phyloP scores from a whole-genome alignment of 2,113 vertebrate genomes.

The Vidua chalybeata region DNA sequence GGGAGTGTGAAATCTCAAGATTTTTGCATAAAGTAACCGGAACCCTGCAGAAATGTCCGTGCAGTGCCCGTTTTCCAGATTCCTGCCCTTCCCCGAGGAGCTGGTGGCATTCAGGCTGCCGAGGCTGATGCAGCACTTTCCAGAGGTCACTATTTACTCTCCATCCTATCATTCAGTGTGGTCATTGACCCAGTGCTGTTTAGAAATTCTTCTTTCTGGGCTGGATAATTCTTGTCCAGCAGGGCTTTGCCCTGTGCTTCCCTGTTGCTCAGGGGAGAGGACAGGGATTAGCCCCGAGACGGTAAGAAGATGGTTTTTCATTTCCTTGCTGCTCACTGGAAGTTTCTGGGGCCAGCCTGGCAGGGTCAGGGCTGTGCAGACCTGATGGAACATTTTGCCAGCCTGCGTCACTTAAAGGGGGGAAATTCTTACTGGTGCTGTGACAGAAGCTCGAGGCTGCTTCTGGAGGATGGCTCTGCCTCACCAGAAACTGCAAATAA shows the following conservation, averaged over 20 bases:
- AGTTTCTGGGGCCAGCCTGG: neutral
- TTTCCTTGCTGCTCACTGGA: neutral
- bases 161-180: neutral
- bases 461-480: neutral
- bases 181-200: neutral
- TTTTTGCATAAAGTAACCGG: neutral
- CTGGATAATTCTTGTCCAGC: neutral
- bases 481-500: neutral
- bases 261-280: neutral
- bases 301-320: neutral
- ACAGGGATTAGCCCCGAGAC: neutral
- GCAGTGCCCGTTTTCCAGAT: neutral
- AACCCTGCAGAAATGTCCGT: neutral
- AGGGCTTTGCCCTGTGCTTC: neutral
- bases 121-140: neutral
- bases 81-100: neutral
- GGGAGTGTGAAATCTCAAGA: neutral
- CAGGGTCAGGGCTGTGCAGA: accelerated
- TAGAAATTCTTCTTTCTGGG: neutral
- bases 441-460: neutral
- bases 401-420: neutral
- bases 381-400: neutral
- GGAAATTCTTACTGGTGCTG: neutral
- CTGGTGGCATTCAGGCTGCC: neutral
- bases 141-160: neutral